Conservation (phyloP, 2,113 vertebrate species). For the Promerops cafer region DNA sequence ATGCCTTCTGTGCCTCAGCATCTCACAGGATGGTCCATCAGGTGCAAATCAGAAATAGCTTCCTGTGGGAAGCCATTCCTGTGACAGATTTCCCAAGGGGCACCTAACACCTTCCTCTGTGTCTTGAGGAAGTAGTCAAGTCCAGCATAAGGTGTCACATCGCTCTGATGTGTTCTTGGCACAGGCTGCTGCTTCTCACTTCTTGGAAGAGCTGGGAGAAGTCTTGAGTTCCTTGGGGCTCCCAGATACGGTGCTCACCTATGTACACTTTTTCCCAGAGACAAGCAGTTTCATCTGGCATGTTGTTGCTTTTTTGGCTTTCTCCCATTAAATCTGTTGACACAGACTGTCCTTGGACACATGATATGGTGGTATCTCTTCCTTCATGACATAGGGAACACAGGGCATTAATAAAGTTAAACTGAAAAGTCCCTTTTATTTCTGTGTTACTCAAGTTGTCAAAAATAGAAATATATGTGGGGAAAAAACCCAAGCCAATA, state of each 20-base stretch:
- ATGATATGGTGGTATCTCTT: neutral
- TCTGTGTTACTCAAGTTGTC: neutral
- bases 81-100: neutral
- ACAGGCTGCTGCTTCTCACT: neutral
- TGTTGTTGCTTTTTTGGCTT: neutral
- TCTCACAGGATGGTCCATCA: neutral
- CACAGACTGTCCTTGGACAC: neutral
- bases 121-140: neutral
- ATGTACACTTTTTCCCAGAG: neutral
- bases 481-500: neutral
- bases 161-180: neutral
- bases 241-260: neutral
- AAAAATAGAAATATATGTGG: neutral
- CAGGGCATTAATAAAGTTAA: neutral
- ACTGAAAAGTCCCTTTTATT: neutral
- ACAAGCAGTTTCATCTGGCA: neutral
- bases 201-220: neutral
- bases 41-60: neutral
- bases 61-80: neutral
- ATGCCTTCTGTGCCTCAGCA: neutral
- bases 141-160: neutral
- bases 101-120: neutral
- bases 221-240: neutral
- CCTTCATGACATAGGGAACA: neutral
- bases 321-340: neutral